Evolutionary conservation across 2,113 vertebrate genomes (phyloP).

Genomic region (Colius striatus): DNA sequence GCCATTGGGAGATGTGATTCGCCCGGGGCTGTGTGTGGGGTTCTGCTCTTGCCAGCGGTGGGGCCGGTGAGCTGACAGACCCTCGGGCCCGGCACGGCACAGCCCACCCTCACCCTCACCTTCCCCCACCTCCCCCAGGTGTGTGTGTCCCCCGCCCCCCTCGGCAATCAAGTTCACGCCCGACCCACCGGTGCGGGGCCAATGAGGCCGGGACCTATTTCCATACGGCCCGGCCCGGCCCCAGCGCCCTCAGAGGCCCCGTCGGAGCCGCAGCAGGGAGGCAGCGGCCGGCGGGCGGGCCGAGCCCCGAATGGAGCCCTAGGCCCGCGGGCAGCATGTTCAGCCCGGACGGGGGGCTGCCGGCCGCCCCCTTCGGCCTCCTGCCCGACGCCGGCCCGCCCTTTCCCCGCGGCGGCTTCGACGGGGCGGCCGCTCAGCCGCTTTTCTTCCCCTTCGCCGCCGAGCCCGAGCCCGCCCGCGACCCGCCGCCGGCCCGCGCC

Average conservation of each 20-base stretch:
- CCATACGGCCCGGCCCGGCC: not conserved
- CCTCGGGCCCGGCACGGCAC: not conserved
- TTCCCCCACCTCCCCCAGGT: not conserved
- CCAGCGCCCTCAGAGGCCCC: not conserved
- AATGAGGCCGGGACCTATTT: conserved; percentile 74
- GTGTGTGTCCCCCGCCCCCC: not conserved
- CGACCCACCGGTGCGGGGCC: conserved; percentile 79
- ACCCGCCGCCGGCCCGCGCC: conserved; percentile 58
- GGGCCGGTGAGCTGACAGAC: too few relatives aligned
- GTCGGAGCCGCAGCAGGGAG: conserved; percentile 13
- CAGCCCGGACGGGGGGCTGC: conserved; percentile 67
- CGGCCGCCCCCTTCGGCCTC: conserved; percentile 66
- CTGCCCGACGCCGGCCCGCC: conserved; percentile 52
- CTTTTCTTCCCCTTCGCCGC: conserved; percentile 75
- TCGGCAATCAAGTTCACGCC: conserved; percentile 85
- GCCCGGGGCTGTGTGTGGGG: too few relatives aligned
- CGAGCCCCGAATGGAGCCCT: conserved; percentile 32
- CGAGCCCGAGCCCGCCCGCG: conserved; percentile 72
- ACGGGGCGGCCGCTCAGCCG: conserved; percentile 46
- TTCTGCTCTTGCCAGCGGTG: not conserved
- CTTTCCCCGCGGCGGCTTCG: conserved; percentile 14
- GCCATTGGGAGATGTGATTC: not conserved
- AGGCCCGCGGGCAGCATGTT: conserved; percentile 46
- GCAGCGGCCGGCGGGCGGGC: not conserved
- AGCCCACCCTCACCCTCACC: not conserved